Evolutionary conservation across 2,888 invertebrate genomes (phyloP).

Genomic region (Euplagia quadripunctaria): DNA sequence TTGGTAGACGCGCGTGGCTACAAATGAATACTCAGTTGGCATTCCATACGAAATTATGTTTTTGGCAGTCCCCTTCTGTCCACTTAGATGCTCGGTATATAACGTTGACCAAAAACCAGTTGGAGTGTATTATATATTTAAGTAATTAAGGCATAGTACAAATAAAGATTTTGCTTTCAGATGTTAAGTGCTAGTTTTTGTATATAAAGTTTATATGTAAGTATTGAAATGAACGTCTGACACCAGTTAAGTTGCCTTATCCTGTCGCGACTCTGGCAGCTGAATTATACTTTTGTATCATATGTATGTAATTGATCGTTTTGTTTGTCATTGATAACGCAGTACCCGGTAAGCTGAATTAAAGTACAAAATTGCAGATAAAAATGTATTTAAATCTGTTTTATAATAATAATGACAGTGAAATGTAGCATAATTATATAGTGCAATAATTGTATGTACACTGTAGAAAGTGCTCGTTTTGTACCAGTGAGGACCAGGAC

Average conservation of each 20-base stretch:
- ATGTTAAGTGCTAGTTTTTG: slow-evolving; percentile 62
- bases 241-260: slow-evolving; percentile 80
- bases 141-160: slow-evolving; percentile 78
- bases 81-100: slow-evolving; percentile 25
- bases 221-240: slow-evolving; percentile 57
- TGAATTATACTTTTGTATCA: slow-evolving; percentile 58
- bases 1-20: not conserved
- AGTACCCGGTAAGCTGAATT: slow-evolving; percentile 68
- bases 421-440: slow-evolving; percentile 80
- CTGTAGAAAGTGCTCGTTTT: slow-evolving; percentile 53
- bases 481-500: slow-evolving; percentile 32
- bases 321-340: slow-evolving; percentile 57
- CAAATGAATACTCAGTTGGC: slow-evolving; percentile 48
- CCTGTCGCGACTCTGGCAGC: slow-evolving; percentile 56
- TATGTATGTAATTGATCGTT: slow-evolving; percentile 62
- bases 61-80: slow-evolving; percentile 20
- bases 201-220: slow-evolving; percentile 59
- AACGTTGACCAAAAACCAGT: slow-evolving; percentile 61
- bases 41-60: slow-evolving; percentile 44
- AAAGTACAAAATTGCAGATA: slow-evolving; percentile 85
- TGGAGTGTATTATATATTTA: slow-evolving; percentile 50
- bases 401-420: slow-evolving; percentile 68
- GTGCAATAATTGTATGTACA: slow-evolving; percentile 81
- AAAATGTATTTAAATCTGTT: slow-evolving; percentile 70
- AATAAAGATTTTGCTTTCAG: slow-evolving; percentile 66